phyloP scores from a whole-genome alignment of 2,113 vertebrate genomes.

The Fregetta grallaria region DNA sequence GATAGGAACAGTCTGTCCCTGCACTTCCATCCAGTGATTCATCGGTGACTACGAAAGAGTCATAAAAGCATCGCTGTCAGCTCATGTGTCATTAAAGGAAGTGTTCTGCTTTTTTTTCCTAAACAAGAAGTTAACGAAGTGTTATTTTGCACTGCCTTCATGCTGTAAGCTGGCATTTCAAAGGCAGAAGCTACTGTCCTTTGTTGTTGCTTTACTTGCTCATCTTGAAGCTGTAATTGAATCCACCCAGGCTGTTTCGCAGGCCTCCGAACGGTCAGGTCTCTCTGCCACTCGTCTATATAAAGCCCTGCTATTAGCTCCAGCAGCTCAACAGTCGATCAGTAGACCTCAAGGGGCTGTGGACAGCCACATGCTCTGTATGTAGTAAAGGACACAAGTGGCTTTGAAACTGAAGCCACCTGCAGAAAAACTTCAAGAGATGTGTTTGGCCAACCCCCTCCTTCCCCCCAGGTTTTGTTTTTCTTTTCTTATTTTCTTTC shows the following conservation, averaged over 20 bases:
- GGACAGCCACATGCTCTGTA: background rate
- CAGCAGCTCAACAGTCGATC: background rate
- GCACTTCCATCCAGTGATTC: background rate
- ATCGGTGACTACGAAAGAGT: background rate
- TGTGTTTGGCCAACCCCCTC: background rate
- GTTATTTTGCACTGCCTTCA: background rate
- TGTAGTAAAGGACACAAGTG: background rate
- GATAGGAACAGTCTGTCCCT: background rate
- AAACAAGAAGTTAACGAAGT: background rate
- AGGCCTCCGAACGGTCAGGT: background rate
- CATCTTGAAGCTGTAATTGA: background rate
- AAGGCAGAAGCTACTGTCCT: background rate
- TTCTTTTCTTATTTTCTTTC: background rate
- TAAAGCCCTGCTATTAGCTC: background rate
- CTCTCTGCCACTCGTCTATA: fast-evolving
- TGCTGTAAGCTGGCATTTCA: background rate
- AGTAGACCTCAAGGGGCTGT: conserved; percentile 12
- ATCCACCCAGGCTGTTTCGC: background rate
- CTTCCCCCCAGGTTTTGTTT: background rate
- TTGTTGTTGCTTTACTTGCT: background rate
- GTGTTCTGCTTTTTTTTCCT: background rate
- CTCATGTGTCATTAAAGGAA: conserved; percentile 20
- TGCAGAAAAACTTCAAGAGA: background rate
- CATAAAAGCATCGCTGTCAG: conserved; percentile 24
- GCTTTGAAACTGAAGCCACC: conserved; percentile 10